Conservation (phyloP, 23 tunicate species). For the Trididemnum miniatum region DNA sequence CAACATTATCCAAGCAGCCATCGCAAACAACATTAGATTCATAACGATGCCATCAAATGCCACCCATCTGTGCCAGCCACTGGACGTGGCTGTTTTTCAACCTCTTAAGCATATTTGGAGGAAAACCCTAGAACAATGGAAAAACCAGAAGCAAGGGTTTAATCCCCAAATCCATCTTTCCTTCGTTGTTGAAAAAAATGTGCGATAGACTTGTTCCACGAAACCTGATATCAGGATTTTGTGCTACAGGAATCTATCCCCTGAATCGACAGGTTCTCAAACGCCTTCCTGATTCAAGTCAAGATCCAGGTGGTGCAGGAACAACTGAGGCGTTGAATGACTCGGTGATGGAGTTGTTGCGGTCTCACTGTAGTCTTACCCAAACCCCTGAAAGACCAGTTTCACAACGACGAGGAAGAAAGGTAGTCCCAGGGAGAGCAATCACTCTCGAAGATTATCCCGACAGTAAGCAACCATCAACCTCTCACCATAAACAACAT, state of each 20-base stretch:
- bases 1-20: not conserved
- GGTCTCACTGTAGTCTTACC: not conserved
- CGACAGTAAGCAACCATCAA: not conserved
- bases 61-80: conserved; percentile 24
- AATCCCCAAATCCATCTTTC: not conserved
- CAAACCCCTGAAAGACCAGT: not conserved
- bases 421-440: not conserved
- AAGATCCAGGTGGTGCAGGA: conserved; percentile 11
- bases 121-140: not conserved
- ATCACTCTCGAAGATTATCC: not conserved
- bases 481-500: not conserved
- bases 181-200: not conserved
- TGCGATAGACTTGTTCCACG: not conserved
- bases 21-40: conserved; percentile 2
- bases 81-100: conserved; percentile 24
- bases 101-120: conserved; percentile 2
- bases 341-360: conserved; percentile 1
- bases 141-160: not conserved
- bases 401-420: conserved; percentile 4
- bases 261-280: conserved; percentile 7
- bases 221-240: conserved; percentile 13
- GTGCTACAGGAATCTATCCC: not conserved
- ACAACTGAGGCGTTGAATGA: conserved; percentile 5
- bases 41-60: conserved; percentile 4
- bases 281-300: not conserved